Evolutionary conservation across 2,797 vertebrate genomes (phyloP), one percentile per base, ranked within the genome.

Genomic region (Oreonectes daqikongensis): DNA sequence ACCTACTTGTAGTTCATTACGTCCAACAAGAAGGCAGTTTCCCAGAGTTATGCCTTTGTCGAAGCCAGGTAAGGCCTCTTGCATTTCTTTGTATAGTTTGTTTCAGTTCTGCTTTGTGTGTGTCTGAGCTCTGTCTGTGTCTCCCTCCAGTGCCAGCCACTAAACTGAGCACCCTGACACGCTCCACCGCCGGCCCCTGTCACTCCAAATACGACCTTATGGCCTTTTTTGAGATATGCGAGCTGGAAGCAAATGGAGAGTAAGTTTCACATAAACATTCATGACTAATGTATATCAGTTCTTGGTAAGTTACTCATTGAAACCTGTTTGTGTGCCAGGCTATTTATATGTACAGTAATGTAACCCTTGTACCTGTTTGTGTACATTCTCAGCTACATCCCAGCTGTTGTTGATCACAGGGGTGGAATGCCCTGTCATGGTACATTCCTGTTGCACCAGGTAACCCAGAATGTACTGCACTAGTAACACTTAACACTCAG

Each of bases 241-340:
- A 99, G 86, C 95, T 99, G 87, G 98, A 99, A 81, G 95, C 98
- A 77, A 99, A 98, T 0, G 98, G 98, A 88, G 98, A 99, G 98
- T 99, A 84, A 95, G 98, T 96, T n/a, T 75, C 32, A 57, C 38
- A 20, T 66, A 73, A 69, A 42, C 28, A 8, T 40, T 20, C n/a
- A 15, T 48, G 44, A 38, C 63, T 48, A 72, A 17, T 63, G 26
- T 59, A 22, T 61, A 40, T 60, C 9, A 50, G 44, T 63, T 24
- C 11, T 20, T n/a, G 24, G 60, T 59, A 10, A 71, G 50, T 72
- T 55, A 66, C 30, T 30, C n/a, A 50, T 66, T 67, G 22, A 72
- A 48, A 28, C 22, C 35, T 38, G 2, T 24, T 26, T 42, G 61
- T 55, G 12, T 74, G 1, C 24, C 8, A 59, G 30, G 14, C 74